Conservation (phyloP, 2,797 vertebrate species). For the Rhabdomys pumilio region DNA sequence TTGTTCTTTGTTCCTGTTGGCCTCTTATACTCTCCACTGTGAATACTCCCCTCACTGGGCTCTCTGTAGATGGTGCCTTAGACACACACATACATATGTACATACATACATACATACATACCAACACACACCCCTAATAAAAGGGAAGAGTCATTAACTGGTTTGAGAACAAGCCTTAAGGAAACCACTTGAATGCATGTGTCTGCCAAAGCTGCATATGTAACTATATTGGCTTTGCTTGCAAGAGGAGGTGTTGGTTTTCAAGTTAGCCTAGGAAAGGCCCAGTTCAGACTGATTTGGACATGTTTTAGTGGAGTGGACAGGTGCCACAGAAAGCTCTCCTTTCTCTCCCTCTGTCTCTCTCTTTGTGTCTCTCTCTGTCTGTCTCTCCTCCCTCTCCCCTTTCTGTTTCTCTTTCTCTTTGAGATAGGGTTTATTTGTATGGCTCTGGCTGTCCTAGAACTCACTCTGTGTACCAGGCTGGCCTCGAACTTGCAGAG, state of each 20-base stretch:
- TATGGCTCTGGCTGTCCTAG: not conserved
- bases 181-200: not conserved
- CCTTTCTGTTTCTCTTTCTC: not conserved
- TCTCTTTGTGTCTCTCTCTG: not conserved
- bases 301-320: not conserved
- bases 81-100: not conserved
- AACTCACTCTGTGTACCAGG: not conserved
- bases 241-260: not conserved
- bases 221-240: not conserved
- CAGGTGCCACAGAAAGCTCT: not conserved
- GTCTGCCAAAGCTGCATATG: not conserved
- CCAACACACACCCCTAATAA: not conserved
- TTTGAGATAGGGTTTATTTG: not conserved
- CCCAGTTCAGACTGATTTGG: not conserved
- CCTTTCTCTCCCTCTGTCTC: not conserved
- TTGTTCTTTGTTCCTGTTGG: not conserved
- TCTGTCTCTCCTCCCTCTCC: not conserved
- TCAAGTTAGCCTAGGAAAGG: not conserved
- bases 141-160: not conserved
- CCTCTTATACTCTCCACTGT: not conserved
- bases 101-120: too few relatives aligned
- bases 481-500: not conserved
- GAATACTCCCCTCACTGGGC: not conserved
- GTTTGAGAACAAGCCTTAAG: not conserved
- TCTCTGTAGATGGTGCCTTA: not conserved